Evolutionary conservation across 2,797 vertebrate genomes (phyloP).

Genomic region (Enteromius fasciolatus): DNA sequence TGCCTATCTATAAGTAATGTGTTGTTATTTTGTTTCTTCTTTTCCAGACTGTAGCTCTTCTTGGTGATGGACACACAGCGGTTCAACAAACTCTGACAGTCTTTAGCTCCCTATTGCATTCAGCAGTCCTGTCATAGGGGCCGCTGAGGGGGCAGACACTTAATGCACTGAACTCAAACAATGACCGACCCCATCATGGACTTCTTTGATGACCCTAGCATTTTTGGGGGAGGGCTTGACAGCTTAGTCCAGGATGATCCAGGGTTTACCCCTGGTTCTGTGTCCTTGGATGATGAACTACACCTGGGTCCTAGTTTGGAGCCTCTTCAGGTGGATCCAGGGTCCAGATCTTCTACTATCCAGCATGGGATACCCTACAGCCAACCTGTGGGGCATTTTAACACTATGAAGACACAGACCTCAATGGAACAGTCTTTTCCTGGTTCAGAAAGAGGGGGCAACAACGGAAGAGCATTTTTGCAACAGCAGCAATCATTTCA

Average conservation of each 20-base stretch:
- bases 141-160: slow-evolving; percentile 39
- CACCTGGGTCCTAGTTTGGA: slow-evolving; percentile 93
- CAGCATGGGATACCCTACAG: slow-evolving; percentile 87
- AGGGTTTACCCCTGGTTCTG: slow-evolving; percentile 85
- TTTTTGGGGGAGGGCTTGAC: slow-evolving; percentile 93
- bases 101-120: slow-evolving; percentile 75
- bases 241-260: slow-evolving; percentile 87
- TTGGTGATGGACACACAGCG: slow-evolving; percentile 76
- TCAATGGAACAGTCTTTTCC: slow-evolving; percentile 73
- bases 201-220: slow-evolving; percentile 94
- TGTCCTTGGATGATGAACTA: slow-evolving; percentile 94
- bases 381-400: slow-evolving; percentile 87
- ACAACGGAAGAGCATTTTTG: slow-evolving; percentile 71
- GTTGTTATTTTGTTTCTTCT: slow-evolving; percentile 34
- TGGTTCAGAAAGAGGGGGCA: slow-evolving; percentile 58
- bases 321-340: slow-evolving; percentile 88
- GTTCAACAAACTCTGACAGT: slow-evolving; percentile 71
- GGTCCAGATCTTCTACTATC: slow-evolving; percentile 66
- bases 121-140: slow-evolving; percentile 63
- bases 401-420: slow-evolving; percentile 85
- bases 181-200: slow-evolving; percentile 92
- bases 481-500: slow-evolving; percentile 88
- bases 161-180: slow-evolving; percentile 63
- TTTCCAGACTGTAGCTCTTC: slow-evolving; percentile 68
- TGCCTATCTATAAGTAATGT: not conserved